These are phyloP conservation scores for Streblospio benedicti DNA, from an alignment of 1,140 invertebrate species.

Conservation along the genomic window DNA sequence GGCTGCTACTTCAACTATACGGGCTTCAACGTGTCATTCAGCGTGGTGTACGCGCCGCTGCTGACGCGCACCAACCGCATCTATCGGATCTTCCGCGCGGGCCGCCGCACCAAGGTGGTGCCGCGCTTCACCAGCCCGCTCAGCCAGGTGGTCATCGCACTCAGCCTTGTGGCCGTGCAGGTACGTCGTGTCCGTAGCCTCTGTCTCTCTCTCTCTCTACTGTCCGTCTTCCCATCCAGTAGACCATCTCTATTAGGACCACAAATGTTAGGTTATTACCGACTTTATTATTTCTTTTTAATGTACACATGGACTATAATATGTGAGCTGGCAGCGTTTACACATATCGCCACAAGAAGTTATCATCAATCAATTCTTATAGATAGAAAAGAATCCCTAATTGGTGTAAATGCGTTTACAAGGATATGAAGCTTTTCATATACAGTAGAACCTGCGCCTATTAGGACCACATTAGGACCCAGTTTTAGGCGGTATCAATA, in stretches of 20 bases:
- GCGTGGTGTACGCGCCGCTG: constrained; percentile 80
- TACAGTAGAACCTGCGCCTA: too few relatives aligned
- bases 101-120: constrained; percentile 35
- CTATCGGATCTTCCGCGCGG: constrained; percentile 78
- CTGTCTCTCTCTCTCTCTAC: background rate
- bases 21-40: constrained; percentile 79
- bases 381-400: too few relatives aligned
- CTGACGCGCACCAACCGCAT: constrained; percentile 85
- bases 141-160: constrained; percentile 25
- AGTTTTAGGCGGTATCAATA: too few relatives aligned
- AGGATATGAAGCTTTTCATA: too few relatives aligned
- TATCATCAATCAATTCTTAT: too few relatives aligned
- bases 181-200: constrained; percentile 19
- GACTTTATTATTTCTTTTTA: too few relatives aligned
- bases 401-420: too few relatives aligned
- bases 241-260: background rate
- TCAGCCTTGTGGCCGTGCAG: constrained; percentile 24
- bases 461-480: too few relatives aligned
- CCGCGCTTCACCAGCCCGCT: constrained; percentile 22
- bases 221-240: background rate
- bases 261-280: too few relatives aligned
- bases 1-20: constrained; percentile 48
- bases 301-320: too few relatives aligned
- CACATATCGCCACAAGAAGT: too few relatives aligned
- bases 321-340: too few relatives aligned